Percentiles rank a stretch among this genome's conserved stretches.
phyloP scores from a whole-genome alignment of 2,113 vertebrate genomes.

The Protomyctophum bolini region DNA sequence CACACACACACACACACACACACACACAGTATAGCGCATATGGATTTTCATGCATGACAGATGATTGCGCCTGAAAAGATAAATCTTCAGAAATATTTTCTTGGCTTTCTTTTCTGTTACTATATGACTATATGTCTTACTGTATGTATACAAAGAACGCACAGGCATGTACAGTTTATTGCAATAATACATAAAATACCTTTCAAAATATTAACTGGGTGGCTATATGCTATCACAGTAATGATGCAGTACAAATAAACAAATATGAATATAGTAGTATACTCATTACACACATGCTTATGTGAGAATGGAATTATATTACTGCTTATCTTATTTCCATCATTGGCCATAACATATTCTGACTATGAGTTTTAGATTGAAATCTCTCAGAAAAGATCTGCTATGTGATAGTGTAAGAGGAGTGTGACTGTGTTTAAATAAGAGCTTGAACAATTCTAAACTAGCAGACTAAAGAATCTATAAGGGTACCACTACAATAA shows the following conservation, averaged over 20 bases:
- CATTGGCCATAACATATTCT: background rate
- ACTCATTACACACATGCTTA: no score
- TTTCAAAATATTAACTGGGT: no score
- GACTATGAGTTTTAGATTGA: background rate
- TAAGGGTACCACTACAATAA: no score
- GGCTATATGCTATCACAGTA: no score
- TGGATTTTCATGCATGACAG: constrained; percentile 34
- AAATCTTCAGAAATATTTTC: constrained; percentile 7
- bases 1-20: background rate
- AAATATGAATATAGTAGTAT: no score
- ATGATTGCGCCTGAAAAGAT: constrained; percentile 33
- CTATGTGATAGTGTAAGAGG: background rate
- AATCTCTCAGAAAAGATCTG: background rate
- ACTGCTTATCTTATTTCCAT: no score
- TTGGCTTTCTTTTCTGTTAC: background rate
- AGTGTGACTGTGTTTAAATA: no score
- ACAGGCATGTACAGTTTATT: background rate
- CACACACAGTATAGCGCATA: constrained; percentile 6
- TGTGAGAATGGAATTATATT: no score
- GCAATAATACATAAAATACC: background rate
- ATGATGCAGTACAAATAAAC: no score
- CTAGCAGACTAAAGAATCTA: no score
- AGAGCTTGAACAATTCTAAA: no score
- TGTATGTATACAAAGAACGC: background rate
- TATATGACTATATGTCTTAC: no score